phyloP scores from a whole-genome alignment of 1,140 invertebrate species.

The Melitaea cinxia region DNA sequence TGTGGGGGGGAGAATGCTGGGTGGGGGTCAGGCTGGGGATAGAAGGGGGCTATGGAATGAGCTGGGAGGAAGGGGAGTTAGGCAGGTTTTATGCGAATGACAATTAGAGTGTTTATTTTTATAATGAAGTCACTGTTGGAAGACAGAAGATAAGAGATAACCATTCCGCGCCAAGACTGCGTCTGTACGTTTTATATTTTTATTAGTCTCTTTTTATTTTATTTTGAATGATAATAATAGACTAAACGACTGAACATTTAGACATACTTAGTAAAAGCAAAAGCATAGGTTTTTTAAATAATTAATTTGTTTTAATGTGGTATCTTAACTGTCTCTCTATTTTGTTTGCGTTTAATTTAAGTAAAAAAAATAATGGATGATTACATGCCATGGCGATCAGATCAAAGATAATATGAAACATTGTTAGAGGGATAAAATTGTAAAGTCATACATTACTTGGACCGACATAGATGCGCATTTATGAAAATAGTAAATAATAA shows the following conservation, averaged over 20 bases:
- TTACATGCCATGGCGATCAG: not conserved
- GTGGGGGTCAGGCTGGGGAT: constrained; percentile 5
- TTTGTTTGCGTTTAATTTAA: not conserved
- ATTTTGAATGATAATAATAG: not conserved
- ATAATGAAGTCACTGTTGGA: not conserved
- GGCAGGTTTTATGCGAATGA: not conserved
- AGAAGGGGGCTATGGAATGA: not conserved
- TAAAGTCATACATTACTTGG: not conserved
- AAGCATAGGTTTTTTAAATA: too few relatives aligned
- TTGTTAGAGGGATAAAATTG: not conserved
- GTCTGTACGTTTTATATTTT: not conserved
- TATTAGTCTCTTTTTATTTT: not conserved
- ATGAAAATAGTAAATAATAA: not conserved
- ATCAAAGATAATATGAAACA: not conserved
- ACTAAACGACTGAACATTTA: not conserved
- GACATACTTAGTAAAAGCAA: not conserved
- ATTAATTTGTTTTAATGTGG: too few relatives aligned
- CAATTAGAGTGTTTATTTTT: not conserved
- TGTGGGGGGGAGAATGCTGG: not conserved
- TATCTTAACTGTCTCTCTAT: not conserved
- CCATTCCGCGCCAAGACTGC: not conserved
- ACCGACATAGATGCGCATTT: constrained; percentile 15
- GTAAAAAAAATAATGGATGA: not conserved
- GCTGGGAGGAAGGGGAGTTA: not conserved
- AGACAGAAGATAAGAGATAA: not conserved